Conservation (phyloP, 2,797 vertebrate species). For the Myripristis murdjan region DNA sequence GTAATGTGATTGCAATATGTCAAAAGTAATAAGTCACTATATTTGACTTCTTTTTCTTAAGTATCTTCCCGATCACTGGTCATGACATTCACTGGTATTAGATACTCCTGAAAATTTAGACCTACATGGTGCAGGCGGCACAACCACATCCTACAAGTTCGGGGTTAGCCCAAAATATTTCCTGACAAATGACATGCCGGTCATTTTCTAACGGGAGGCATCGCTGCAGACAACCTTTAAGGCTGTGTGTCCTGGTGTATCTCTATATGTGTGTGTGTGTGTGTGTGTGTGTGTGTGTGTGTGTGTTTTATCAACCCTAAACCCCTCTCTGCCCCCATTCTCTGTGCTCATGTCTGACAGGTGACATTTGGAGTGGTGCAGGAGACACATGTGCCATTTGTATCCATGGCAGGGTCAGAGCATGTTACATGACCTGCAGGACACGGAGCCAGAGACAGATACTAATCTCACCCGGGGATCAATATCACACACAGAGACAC, state of each 20-base stretch:
- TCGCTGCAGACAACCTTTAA: constrained; percentile 34
- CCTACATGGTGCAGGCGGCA: constrained; percentile 41
- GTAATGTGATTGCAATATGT: too few species aligned
- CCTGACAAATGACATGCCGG: constrained; percentile 71
- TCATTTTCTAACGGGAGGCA: constrained; percentile 59
- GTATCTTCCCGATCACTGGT: too few species aligned
- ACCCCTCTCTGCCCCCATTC: constrained; percentile 48
- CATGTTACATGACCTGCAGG: constrained; percentile 82
- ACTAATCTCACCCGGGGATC: constrained; percentile 79
- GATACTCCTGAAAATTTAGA: constrained; percentile 35
- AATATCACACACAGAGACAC: constrained; percentile 74
- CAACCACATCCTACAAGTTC: too few species aligned
- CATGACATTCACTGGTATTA: too few species aligned
- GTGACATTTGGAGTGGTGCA: constrained; percentile 81
- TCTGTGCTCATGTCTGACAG: constrained; percentile 72
- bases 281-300: constrained; percentile 28
- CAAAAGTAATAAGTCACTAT: too few species aligned
- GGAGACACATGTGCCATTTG: constrained; percentile 85
- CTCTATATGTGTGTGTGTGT: constrained; percentile 55
- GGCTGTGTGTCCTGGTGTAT: constrained; percentile 6
- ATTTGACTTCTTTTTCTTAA: too few species aligned
- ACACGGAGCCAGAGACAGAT: constrained; percentile 75
- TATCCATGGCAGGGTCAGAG: constrained; percentile 82
- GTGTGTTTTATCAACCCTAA: constrained; percentile 64
- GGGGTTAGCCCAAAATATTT: constrained; percentile 15